Percentiles rank a stretch among this genome's conserved stretches.
Conservation (phyloP, 2,797 vertebrate species). For the Phylloscopus collybita region DNA sequence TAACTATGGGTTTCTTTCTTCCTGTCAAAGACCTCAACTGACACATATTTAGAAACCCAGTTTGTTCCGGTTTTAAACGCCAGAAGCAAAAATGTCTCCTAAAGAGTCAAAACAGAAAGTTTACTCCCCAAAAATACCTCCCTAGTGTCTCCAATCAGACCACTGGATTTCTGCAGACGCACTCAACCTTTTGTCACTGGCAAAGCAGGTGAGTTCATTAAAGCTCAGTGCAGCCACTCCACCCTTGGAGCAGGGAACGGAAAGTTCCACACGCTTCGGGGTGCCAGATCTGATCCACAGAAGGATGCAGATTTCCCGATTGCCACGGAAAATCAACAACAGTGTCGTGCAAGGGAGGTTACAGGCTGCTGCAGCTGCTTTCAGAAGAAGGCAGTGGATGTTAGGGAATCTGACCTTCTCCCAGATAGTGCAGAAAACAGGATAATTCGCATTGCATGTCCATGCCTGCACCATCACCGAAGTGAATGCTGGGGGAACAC, state of each 20-base stretch:
- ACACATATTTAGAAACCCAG: not conserved
- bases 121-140: not conserved
- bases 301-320: not conserved
- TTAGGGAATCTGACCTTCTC: not conserved
- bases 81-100: not conserved
- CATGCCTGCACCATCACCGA: accelerated
- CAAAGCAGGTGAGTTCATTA: not conserved
- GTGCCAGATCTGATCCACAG: conserved; percentile 7
- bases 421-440: not conserved
- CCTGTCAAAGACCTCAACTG: not conserved
- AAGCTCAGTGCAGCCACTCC: not conserved
- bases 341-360: not conserved
- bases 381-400: not conserved
- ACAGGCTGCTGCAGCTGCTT: not conserved
- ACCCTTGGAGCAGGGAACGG: not conserved
- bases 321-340: not conserved
- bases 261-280: not conserved
- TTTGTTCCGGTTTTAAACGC: not conserved
- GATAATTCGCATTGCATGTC: accelerated
- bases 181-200: not conserved
- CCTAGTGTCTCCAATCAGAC: not conserved
- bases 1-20: not conserved
- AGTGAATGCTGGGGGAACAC: accelerated
- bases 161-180: accelerated
- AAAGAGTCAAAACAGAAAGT: not conserved